phyloP scores from a whole-genome alignment of 2,113 vertebrate species.

The Phocoena phocoena region DNA sequence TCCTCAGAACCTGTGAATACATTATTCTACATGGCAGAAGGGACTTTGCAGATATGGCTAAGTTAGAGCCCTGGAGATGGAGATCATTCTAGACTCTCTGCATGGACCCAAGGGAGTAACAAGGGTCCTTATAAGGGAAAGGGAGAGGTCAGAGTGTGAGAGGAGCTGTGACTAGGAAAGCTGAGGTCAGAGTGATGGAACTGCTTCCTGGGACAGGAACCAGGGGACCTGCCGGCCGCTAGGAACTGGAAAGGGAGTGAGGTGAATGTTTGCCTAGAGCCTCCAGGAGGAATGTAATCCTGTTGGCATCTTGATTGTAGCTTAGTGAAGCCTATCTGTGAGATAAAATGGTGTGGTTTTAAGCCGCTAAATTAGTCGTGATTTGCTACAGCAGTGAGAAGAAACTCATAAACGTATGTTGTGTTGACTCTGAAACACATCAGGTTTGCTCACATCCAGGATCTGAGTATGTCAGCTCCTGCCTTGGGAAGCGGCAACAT shows the following conservation, averaged over 20 bases:
- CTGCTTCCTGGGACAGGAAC: background rate
- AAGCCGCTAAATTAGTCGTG: no score
- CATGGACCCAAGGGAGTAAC: background rate
- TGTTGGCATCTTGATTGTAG: background rate
- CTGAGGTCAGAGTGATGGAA: background rate
- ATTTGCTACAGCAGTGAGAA: fast-evolving
- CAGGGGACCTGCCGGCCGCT: fast-evolving
- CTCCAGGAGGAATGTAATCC: background rate
- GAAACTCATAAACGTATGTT: background rate
- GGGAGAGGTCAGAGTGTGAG: background rate
- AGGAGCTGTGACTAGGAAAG: fast-evolving
- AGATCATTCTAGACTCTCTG: background rate
- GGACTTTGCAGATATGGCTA: background rate
- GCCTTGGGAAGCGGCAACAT: fast-evolving
- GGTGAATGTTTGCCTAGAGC: fast-evolving
- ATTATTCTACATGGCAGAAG: no score
- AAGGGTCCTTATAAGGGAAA: background rate
- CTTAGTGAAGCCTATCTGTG: background rate
- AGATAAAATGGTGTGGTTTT: background rate
- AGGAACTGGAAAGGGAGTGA: background rate
- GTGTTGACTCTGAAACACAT: background rate
- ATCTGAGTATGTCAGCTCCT: background rate
- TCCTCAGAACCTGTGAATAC: background rate
- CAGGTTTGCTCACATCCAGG: background rate
- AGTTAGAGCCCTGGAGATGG: no score